Base-by-base conservation (phyloP, 1,140 invertebrate species). In the Drosophila tsacasi region DNA sequence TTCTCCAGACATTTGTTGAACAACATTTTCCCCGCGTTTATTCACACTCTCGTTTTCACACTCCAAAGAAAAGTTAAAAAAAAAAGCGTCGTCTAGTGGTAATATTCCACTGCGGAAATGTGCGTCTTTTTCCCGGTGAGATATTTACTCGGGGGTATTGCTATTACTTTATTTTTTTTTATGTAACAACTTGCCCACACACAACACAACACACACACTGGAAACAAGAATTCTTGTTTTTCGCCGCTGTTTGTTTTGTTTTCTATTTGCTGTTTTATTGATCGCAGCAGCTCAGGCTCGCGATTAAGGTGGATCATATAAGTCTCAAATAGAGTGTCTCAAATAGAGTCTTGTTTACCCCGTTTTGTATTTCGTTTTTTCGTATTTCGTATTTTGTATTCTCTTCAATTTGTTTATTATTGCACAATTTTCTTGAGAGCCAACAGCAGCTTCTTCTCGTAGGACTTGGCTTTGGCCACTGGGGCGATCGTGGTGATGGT, bases 1-100 rank as follows among this genome's bases (percentile, higher is more conserved):
- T 92, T 92, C 49, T 91, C 84, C 40, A 92, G 74, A 55, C 84
- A 92, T 68, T 92, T 92, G 58, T 92, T 92, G 66, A 92, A 92
- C n/a, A 92, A 64, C 87, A 92, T 92, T 85, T 83, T 83, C 39
- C 37, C 52, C 60, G 46, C 19, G 23, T 1, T 9, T n/a, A n/a
- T n/a, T 27, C 17, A 19, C 50, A 63, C 39, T 67, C 64, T 62
- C 17, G 63, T 42, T 63, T 65, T 35, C 17, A 61, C 64, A 64
- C 46, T 65, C 30, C 27, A 49, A 25, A 35, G 39, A 68, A 39
- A 68, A 61, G 23, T 10, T 30, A 12, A 40, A 60, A 59, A 40
- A 58, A 47, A 67, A 49, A 65, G 23, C 49, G 10, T 10, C 49
- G 49, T 40, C 27, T n/a, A 10, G 13, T 40, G 13, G 62, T 65